Conservation (phyloP, 2,797 vertebrate genomes). For the Phalanger gymnotis region DNA sequence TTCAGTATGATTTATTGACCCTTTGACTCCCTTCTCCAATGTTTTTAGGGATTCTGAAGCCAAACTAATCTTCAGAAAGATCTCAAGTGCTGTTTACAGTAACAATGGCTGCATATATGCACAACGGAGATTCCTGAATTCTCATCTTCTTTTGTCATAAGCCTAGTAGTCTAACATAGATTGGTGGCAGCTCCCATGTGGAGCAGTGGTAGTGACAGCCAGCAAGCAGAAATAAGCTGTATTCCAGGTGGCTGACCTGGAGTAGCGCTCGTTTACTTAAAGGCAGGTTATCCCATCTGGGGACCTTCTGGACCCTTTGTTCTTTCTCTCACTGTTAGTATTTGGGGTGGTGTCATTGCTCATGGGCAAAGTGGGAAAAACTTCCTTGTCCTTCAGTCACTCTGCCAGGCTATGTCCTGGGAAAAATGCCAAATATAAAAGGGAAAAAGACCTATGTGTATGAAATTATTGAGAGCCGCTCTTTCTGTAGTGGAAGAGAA, state of each 20-base stretch:
- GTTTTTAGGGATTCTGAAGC: neutral
- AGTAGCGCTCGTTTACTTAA: neutral
- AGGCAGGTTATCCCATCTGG: neutral
- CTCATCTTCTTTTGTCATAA: neutral
- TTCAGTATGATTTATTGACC: neutral
- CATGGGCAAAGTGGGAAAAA: neutral
- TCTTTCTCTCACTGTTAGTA: neutral
- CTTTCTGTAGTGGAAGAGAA: neutral
- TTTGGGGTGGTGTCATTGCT: neutral
- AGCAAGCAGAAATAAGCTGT: neutral
- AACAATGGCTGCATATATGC: neutral
- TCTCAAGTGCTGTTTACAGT: neutral
- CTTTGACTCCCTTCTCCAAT: accelerated
- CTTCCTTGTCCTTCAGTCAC: neutral
- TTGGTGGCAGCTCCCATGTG: neutral
- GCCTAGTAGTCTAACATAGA: neutral
- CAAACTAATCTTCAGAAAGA: neutral
- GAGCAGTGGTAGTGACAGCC: accelerated
- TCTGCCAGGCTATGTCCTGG: neutral
- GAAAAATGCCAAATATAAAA: neutral
- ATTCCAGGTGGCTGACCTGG: neutral
- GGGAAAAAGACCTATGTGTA: neutral
- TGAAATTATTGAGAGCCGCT: neutral
- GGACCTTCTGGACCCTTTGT: neutral
- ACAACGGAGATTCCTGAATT: neutral